Conservation (phyloP, 2,113 vertebrate species). For the Bucco capensis region DNA sequence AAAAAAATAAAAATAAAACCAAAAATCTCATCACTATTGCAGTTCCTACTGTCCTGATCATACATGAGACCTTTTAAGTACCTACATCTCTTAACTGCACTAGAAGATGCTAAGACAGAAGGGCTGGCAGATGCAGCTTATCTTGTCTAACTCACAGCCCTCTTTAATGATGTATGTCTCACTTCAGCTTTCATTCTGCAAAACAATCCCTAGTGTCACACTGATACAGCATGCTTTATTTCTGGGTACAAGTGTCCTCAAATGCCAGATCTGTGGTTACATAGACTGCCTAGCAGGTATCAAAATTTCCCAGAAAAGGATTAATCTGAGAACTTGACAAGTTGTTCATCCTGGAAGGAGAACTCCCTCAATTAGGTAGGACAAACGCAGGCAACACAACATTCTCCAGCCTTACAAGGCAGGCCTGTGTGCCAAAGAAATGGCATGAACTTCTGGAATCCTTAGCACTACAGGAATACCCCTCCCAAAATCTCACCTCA, state of each 20-base stretch:
- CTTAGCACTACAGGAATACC: background rate
- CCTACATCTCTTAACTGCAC: background rate
- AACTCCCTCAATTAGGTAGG: background rate
- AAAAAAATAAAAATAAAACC: background rate
- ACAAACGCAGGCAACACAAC: background rate
- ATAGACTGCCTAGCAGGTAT: background rate
- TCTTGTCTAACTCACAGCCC: background rate
- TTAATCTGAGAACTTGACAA: background rate
- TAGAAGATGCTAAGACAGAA: background rate
- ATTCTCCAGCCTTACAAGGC: background rate
- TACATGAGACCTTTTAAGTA: background rate
- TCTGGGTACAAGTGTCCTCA: slow-evolving; percentile 19
- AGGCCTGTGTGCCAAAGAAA: background rate
- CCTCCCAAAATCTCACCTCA: background rate
- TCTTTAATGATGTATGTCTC: background rate
- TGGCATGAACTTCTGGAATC: background rate
- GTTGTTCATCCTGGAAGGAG: background rate
- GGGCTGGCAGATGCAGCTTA: background rate
- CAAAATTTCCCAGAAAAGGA: background rate
- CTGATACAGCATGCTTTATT: background rate
- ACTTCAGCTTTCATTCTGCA: background rate
- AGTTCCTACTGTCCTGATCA: background rate
- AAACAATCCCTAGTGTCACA: background rate
- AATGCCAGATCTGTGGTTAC: background rate
- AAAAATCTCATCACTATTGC: background rate